These are phyloP conservation scores for Gymnarchus niloticus DNA, from an alignment of 2,113 vertebrate genomes.

Conservation along the genomic window DNA sequence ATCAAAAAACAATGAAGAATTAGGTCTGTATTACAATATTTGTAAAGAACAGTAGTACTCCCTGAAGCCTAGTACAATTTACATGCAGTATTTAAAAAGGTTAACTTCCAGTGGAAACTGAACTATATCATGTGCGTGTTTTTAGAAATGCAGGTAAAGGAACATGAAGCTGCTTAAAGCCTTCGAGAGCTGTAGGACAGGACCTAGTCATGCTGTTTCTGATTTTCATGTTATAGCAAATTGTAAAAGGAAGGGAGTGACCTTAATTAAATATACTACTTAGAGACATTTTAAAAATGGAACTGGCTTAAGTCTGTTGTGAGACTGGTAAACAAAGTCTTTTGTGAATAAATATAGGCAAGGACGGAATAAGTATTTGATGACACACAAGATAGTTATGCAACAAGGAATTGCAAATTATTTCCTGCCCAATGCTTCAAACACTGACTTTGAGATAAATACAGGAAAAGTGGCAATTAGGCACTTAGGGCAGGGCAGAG, in stretches of 20 bases:
- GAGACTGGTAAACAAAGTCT: neutral
- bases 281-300: neutral
- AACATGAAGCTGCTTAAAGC: too few relatives aligned
- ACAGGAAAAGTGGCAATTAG: slow-evolving; percentile 55
- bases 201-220: too few relatives aligned
- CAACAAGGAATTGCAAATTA: slow-evolving; percentile 37
- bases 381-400: neutral
- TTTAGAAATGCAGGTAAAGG: too few relatives aligned
- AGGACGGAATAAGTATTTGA: slow-evolving; percentile 6
- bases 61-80: too few relatives aligned
- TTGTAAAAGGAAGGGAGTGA: neutral
- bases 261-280: neutral
- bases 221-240: neutral
- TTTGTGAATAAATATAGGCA: neutral
- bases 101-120: too few relatives aligned
- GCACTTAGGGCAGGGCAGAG: slow-evolving; percentile 44
- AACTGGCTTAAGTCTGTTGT: slow-evolving; percentile 10
- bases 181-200: too few relatives aligned
- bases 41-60: too few relatives aligned
- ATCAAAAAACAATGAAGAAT: too few relatives aligned
- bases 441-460: slow-evolving; percentile 46
- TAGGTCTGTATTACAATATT: too few relatives aligned
- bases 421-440: slow-evolving; percentile 48
- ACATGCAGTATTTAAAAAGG: too few relatives aligned
- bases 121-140: too few relatives aligned